A percentile compares a stretch with the other conserved stretches of the same genome.
phyloP scores from a whole-genome alignment of 1,140 invertebrate genomes.

The Caenorhabditis latens region DNA sequence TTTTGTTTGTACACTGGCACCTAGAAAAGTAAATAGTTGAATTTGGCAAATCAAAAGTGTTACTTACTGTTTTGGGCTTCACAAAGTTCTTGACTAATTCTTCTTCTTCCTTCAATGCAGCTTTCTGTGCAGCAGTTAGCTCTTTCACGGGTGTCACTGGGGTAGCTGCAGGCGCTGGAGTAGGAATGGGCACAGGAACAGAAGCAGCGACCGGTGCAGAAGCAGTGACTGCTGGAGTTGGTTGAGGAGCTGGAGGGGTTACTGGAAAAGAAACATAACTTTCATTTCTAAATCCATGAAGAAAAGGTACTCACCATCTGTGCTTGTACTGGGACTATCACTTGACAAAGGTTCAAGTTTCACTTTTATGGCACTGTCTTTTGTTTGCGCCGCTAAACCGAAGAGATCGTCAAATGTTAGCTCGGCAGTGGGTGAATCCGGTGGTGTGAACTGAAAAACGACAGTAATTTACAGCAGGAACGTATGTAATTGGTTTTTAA shows the following conservation, averaged over 20 bases:
- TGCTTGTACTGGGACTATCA: background rate
- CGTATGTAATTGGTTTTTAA: too few species aligned
- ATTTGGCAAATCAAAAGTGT: background rate
- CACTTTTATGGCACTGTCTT: background rate
- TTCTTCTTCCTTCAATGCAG: background rate
- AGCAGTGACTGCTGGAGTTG: too few species aligned
- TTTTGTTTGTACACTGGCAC: conserved; percentile 67
- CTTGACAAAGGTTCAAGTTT: background rate
- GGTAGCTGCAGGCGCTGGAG: too few species aligned
- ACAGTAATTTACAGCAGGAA: background rate
- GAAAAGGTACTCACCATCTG: background rate
- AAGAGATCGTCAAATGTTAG: conserved; percentile 32
- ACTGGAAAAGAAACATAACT: too few species aligned
- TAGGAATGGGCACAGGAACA: too few species aligned
- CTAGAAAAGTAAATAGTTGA: conserved; percentile 8
- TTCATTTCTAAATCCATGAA: too few species aligned
- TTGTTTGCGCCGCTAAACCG: background rate
- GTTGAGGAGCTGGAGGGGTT: too few species aligned
- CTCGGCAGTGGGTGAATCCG: conserved; percentile 60
- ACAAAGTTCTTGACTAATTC: background rate
- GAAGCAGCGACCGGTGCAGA: too few species aligned
- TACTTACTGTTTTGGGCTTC: conserved; percentile 4
- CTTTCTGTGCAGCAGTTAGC: too few species aligned
- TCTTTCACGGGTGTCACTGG: too few species aligned
- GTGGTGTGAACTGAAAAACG: conserved; percentile 65